Evolutionary conservation across 1,140 invertebrate genomes (phyloP).

Genomic region (Drosophila obscura): DNA sequence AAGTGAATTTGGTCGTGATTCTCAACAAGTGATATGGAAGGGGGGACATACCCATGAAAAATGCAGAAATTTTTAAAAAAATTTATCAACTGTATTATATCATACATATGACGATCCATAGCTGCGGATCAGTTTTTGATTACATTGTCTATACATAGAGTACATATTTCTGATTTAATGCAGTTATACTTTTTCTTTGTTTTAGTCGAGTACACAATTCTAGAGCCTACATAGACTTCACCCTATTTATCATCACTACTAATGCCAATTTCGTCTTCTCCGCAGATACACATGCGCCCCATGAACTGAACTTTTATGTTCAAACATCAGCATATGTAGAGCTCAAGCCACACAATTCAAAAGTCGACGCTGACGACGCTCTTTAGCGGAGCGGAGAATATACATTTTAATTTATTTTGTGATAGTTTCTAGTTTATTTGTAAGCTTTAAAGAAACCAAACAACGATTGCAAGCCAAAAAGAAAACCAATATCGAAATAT

Average conservation of each 20-base stretch:
- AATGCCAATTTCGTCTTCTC: slow-evolving; percentile 60
- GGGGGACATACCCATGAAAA: slow-evolving; percentile 8
- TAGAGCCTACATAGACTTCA: slow-evolving; percentile 1
- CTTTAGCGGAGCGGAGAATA: slow-evolving; percentile 27
- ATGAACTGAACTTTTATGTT: slow-evolving; percentile 41
- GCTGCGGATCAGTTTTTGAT: slow-evolving; percentile 9
- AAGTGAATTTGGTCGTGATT: slow-evolving; percentile 57
- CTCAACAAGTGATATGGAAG: slow-evolving; percentile 25
- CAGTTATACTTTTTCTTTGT: slow-evolving; percentile 28
- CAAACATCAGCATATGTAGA: slow-evolving; percentile 23
- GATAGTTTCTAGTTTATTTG: slow-evolving; percentile 56
- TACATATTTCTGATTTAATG: slow-evolving; percentile 44
- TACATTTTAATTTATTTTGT: slow-evolving; percentile 48
- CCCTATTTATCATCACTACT: slow-evolving; percentile 14
- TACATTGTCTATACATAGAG: slow-evolving; percentile 15
- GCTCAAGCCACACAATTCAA: slow-evolving; percentile 40
- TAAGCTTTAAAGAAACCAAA: slow-evolving; percentile 58
- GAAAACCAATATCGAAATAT: slow-evolving; percentile 44
- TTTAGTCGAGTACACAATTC: slow-evolving; percentile 34
- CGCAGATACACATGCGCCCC: slow-evolving; percentile 62
- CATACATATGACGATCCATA: slow-evolving; percentile 16
- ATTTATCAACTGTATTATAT: too few relatives aligned
- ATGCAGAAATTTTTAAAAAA: slow-evolving; percentile 26
- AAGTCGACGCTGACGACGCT: slow-evolving; percentile 64
- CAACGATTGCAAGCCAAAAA: slow-evolving; percentile 40